Conservation (phyloP, 1,140 invertebrate species). For the Homarus americanus region DNA sequence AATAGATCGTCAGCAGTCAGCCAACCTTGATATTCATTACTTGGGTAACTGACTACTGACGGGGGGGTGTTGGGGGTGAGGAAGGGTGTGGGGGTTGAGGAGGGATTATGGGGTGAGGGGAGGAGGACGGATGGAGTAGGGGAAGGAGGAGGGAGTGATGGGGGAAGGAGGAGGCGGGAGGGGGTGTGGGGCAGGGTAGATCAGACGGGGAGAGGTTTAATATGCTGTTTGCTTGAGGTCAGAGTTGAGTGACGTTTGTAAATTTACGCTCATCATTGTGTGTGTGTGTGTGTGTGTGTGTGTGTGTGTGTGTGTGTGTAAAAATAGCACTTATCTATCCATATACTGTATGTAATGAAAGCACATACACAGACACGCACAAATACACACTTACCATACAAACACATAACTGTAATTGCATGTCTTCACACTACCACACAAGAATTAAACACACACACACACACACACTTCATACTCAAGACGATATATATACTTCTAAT, state of each 20-base stretch:
- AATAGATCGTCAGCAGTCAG: conserved; percentile 32
- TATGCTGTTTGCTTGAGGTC: too few relatives aligned
- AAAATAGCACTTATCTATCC: background rate
- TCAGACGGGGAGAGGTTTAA: too few relatives aligned
- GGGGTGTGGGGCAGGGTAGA: too few relatives aligned
- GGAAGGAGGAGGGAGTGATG: background rate
- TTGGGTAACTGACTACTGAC: too few relatives aligned
- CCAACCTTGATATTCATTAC: background rate
- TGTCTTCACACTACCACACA: background rate
- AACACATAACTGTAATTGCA: background rate
- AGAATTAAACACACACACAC: background rate
- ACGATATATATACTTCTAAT: too few relatives aligned
- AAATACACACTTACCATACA: background rate
- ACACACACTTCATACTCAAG: background rate
- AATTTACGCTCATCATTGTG: too few relatives aligned
- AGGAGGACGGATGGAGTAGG: background rate
- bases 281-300: conserved; percentile 7
- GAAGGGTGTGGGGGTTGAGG: background rate
- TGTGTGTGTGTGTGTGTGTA: conserved; percentile 7
- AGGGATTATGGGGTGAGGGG: background rate
- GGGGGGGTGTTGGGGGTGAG: background rate
- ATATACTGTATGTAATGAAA: too few relatives aligned
- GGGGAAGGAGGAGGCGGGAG: background rate
- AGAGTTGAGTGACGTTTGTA: background rate
- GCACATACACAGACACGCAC: conserved; percentile 10